A percentile compares a stretch with the other conserved stretches of the same genome.
phyloP scores from a whole-genome alignment of 2,888 invertebrate species.

The Lepidochrysops patricia region DNA sequence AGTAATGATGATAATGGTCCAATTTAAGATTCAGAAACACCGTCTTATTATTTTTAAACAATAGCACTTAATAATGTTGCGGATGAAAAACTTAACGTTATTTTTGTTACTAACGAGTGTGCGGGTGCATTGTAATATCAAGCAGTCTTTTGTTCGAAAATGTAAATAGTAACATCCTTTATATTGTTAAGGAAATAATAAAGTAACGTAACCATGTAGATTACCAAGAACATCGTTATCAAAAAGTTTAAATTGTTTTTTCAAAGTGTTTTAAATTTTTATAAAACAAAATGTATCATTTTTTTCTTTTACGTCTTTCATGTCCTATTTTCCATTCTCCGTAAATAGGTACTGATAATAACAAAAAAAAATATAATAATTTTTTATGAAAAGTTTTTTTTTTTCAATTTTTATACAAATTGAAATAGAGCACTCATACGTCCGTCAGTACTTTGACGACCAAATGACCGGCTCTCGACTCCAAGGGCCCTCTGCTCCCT shows the following conservation, averaged over 20 bases:
- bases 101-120: constrained; percentile 9
- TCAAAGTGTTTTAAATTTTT: too few relatives aligned
- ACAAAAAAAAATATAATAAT: too few relatives aligned
- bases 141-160: not conserved
- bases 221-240: too few relatives aligned
- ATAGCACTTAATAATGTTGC: not conserved
- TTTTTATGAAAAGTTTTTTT: not conserved
- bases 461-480: constrained; percentile 36
- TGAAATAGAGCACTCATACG: constrained; percentile 31
- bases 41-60: not conserved
- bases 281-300: too few relatives aligned
- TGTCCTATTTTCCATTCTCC: too few relatives aligned
- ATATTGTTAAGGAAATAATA: not conserved
- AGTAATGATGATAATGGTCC: not conserved
- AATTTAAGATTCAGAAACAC: not conserved
- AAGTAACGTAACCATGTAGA: not conserved
- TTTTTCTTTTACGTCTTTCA: too few relatives aligned
- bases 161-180: constrained; percentile 13
- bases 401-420: constrained; percentile 18
- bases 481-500: constrained; percentile 37
- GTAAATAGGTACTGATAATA: too few relatives aligned
- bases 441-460: constrained; percentile 36
- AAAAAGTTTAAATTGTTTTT: too few relatives aligned
- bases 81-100: constrained; percentile 12
- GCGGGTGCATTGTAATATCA: constrained; percentile 17